These are phyloP conservation scores for Antennarius maculatus DNA, from an alignment of 2,797 vertebrate genomes.

Conservation along the genomic window DNA sequence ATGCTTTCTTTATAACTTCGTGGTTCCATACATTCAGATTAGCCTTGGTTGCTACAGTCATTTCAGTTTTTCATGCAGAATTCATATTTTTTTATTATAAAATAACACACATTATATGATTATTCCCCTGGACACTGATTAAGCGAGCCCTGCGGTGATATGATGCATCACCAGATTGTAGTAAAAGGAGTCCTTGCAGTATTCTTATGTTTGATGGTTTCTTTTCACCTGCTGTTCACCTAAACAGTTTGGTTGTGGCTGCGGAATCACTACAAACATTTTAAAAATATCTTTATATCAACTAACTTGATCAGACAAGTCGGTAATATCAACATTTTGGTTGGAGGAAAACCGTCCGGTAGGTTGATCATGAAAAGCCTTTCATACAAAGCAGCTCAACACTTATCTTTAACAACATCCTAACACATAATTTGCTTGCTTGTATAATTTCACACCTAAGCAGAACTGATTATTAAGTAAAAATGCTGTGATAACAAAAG, in stretches of 20 bases:
- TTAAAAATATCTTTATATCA: neutral
- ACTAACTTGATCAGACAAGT: neutral
- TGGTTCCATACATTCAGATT: neutral
- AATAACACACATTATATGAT: neutral
- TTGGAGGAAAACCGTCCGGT: conserved; percentile 4
- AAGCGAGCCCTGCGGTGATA: neutral
- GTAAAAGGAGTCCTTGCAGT: neutral
- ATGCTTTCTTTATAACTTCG: neutral
- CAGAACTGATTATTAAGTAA: neutral
- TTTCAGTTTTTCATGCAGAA: conserved; percentile 3
- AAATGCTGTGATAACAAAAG: neutral
- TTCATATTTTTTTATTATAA: neutral
- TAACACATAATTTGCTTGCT: conserved; percentile 5
- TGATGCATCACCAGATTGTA: neutral
- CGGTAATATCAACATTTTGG: neutral
- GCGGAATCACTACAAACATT: neutral
- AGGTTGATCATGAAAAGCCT: neutral
- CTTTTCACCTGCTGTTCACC: neutral
- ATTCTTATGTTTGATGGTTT: neutral
- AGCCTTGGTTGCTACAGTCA: neutral
- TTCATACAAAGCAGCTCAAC: neutral
- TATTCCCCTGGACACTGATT: neutral
- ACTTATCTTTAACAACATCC: conserved; percentile 9
- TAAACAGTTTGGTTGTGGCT: neutral
- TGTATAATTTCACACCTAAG: neutral